Evolutionary conservation across 2,113 vertebrate species (phyloP).

Genomic region (Boleophthalmus pectinirostris): DNA sequence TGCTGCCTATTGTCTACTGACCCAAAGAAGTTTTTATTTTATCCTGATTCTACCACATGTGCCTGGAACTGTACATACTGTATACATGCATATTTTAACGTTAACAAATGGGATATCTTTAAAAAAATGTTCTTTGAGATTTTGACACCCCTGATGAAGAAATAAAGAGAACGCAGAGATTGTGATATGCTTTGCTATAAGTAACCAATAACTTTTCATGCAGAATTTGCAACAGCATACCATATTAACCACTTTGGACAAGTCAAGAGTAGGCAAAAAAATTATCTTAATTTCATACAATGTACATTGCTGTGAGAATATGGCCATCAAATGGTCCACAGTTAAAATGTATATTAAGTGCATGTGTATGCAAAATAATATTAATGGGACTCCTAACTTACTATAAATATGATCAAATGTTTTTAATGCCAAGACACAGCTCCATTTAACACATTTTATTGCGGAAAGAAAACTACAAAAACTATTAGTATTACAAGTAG

Average conservation of each 20-base stretch:
- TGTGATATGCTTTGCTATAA: neutral
- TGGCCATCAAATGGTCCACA: no score
- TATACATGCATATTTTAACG: slow-evolving; percentile 3
- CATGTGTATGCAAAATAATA: no score
- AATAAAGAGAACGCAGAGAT: slow-evolving; percentile 4
- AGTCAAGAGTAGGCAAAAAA: no score
- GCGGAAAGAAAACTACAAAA: slow-evolving; percentile 30
- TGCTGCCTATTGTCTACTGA: slow-evolving; percentile 34
- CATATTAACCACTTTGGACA: no score
- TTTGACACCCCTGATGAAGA: neutral
- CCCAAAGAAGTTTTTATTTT: slow-evolving; percentile 45
- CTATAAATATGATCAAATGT: no score
- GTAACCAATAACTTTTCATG: neutral
- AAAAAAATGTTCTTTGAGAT: slow-evolving; percentile 5
- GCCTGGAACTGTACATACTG: slow-evolving; percentile 58
- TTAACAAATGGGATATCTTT: slow-evolving; percentile 18
- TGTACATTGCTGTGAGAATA: no score
- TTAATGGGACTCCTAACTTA: no score
- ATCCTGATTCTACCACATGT: slow-evolving; percentile 72
- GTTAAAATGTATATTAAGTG: no score
- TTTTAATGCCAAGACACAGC: no score
- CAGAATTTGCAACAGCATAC: no score
- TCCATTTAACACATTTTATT: slow-evolving; percentile 29
- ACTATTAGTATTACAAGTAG: slow-evolving; percentile 5
- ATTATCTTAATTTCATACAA: no score